These are phyloP conservation scores for Pantherophis alleghaniensis DNA, from an alignment of 2,797 vertebrate species.

Conservation along the genomic window DNA sequence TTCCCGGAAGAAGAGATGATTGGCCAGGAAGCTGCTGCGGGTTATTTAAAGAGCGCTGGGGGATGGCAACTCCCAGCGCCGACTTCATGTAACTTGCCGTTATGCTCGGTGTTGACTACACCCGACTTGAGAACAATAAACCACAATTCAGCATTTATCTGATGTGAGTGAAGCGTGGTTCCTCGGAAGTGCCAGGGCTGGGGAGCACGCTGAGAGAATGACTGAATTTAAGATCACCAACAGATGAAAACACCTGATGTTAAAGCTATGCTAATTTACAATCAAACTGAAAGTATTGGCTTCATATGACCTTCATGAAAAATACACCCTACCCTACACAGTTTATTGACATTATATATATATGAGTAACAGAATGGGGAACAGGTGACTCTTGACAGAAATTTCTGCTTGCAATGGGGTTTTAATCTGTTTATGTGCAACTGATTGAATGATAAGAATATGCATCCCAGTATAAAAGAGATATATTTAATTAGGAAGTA, in stretches of 20 bases:
- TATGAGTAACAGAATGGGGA: conserved; percentile 29
- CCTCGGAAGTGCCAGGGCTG: too few species aligned
- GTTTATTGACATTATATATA: conserved; percentile 50
- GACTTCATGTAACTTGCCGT: too few species aligned
- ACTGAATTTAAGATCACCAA: conserved; percentile 40
- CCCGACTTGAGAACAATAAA: too few species aligned
- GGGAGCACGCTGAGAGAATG: background rate
- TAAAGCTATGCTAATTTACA: conserved; percentile 53
- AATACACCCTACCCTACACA: conserved; percentile 39
- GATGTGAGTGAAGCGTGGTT: too few species aligned
- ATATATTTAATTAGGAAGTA: conserved; percentile 64
- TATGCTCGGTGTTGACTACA: too few species aligned
- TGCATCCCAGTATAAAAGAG: conserved; percentile 33
- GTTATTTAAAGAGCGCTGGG: too few species aligned
- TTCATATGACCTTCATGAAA: conserved; percentile 46
- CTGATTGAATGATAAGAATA: conserved; percentile 34
- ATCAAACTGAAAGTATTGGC: conserved; percentile 33
- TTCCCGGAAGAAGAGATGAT: too few species aligned
- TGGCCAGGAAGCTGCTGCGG: too few species aligned
- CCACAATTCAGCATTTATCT: too few species aligned
- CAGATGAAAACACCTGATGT: conserved; percentile 4
- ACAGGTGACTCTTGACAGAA: conserved; percentile 47
- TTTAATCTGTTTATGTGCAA: conserved; percentile 32
- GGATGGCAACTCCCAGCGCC: too few species aligned
- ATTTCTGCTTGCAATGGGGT: conserved; percentile 11